Percentiles rank a stretch among this genome's conserved stretches.
Conservation (phyloP, 1,140 invertebrate species). For the Drosophila nigromelanica region DNA sequence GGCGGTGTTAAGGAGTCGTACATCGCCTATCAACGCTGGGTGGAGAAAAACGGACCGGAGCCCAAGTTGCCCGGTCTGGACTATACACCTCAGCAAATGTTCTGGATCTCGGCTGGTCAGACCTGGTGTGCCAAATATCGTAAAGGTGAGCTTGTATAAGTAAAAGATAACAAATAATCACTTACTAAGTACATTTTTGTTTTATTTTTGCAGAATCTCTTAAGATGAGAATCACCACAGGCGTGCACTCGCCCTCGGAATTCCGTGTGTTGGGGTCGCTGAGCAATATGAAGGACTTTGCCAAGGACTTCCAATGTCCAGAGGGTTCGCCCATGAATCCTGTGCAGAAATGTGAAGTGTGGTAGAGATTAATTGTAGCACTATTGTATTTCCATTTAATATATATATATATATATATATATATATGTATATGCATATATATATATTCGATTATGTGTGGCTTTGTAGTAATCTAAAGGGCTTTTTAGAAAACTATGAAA, state of each 20-base stretch:
- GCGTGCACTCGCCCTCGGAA: constrained; percentile 90
- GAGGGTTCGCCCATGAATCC: constrained; percentile 94
- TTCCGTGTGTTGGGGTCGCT: constrained; percentile 95
- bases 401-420: background rate
- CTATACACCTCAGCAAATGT: constrained; percentile 89
- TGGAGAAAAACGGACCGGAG: constrained; percentile 87
- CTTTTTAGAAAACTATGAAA: constrained; percentile 39
- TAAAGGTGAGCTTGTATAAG: constrained; percentile 56
- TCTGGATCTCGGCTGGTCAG: constrained; percentile 88
- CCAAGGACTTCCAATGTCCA: constrained; percentile 94
- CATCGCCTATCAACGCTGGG: constrained; percentile 90
- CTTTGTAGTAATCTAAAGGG: constrained; percentile 14
- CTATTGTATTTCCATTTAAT: constrained; percentile 3
- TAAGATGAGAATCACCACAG: constrained; percentile 89
- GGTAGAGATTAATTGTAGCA: constrained; percentile 85
- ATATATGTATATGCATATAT: background rate
- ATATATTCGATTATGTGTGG: constrained; percentile 10
- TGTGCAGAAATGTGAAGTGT: constrained; percentile 92
- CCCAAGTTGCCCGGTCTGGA: constrained; percentile 88
- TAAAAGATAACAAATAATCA: background rate
- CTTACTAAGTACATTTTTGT: background rate
- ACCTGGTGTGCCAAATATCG: constrained; percentile 87
- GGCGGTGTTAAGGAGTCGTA: constrained; percentile 95
- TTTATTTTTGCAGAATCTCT: constrained; percentile 87
- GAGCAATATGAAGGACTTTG: constrained; percentile 95